A percentile compares a stretch with the other conserved stretches of the same genome.
phyloP scores from a whole-genome alignment of 2,113 vertebrate genomes.

The Eulemur rufifrons region DNA sequence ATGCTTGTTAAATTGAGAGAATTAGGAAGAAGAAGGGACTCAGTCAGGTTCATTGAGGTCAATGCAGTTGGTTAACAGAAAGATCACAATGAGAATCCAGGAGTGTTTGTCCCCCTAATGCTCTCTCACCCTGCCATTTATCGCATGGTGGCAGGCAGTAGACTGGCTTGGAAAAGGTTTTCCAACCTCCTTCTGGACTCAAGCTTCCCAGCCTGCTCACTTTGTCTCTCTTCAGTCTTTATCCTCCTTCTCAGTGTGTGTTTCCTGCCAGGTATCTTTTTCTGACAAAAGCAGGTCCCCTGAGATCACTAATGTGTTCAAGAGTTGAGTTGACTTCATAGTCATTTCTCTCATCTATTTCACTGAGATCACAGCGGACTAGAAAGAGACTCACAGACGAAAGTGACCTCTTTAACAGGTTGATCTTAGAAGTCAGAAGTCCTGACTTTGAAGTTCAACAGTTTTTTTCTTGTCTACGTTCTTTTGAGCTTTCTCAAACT shows the following conservation, averaged over 20 bases:
- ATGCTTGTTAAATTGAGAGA: background rate
- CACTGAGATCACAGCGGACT: background rate
- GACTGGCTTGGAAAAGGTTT: background rate
- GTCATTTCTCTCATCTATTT: background rate
- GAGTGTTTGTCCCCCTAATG: background rate
- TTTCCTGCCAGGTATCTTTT: background rate
- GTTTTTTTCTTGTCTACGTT: background rate
- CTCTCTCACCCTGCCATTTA: background rate
- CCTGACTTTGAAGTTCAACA: background rate
- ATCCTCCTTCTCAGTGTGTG: background rate
- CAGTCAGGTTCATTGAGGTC: background rate
- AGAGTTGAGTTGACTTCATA: background rate
- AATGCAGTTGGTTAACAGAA: background rate
- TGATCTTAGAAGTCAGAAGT: background rate
- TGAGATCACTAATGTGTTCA: background rate
- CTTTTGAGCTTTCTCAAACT: background rate
- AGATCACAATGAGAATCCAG: background rate
- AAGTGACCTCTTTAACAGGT: background rate
- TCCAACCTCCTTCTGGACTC: background rate
- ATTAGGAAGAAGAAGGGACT: background rate
- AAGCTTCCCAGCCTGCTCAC: background rate
- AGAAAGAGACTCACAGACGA: background rate
- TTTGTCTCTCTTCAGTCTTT: background rate
- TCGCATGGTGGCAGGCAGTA: background rate
- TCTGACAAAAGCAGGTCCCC: background rate